Conservation (phyloP, 1,140 invertebrate species). For the Brachionus angularis region DNA sequence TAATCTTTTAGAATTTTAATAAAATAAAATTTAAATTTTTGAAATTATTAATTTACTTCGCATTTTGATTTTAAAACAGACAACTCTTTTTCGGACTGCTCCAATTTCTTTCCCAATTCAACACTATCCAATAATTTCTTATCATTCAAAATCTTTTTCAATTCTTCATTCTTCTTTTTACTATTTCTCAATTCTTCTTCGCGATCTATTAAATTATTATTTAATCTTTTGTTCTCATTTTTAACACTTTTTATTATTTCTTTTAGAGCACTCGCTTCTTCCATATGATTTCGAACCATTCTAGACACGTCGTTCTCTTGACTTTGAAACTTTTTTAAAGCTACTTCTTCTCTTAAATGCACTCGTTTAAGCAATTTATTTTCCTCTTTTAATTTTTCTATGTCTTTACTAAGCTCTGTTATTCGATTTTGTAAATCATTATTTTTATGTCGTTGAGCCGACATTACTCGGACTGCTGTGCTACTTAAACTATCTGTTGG, state of each 20-base stretch:
- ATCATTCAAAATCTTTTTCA: conserved; percentile 29
- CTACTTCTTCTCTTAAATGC: conserved; percentile 29
- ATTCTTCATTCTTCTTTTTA: conserved; percentile 32
- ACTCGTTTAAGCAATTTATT: not conserved
- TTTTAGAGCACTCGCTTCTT: conserved; percentile 13
- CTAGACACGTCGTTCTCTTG: conserved; percentile 26
- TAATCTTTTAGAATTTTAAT: not conserved
- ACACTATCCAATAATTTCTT: conserved; percentile 39
- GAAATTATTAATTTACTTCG: not conserved
- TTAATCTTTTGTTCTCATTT: conserved; percentile 30
- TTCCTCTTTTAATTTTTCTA: conserved; percentile 40
- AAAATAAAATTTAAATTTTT: not conserved
- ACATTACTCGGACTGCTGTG: conserved; percentile 11
- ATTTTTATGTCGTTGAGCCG: conserved; percentile 34
- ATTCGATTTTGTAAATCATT: conserved; percentile 23
- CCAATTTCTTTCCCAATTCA: conserved; percentile 38
- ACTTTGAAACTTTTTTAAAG: conserved; percentile 22
- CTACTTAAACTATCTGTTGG: conserved; percentile 11
- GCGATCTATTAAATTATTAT: not conserved
- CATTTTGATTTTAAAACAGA: not conserved
- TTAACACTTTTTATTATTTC: conserved; percentile 17
- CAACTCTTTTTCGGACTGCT: not conserved
- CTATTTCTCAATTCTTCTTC: conserved; percentile 19
- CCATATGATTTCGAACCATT: conserved; percentile 28
- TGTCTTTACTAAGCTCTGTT: conserved; percentile 27